Conservation (phyloP, 1,140 invertebrate genomes). For the Achatina immaculata region DNA sequence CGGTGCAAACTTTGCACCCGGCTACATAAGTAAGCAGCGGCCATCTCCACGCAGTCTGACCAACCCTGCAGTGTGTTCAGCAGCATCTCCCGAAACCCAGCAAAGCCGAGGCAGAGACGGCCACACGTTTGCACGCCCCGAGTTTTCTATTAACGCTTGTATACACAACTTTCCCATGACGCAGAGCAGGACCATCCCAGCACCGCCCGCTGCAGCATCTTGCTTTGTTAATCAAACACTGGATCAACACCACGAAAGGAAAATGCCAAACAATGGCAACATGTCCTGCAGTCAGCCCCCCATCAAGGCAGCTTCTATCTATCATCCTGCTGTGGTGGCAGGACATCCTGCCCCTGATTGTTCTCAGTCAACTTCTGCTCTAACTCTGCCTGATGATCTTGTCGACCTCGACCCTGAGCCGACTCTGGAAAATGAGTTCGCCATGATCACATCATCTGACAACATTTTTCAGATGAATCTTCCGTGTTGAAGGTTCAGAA, state of each 20-base stretch:
- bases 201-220: background rate
- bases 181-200: background rate
- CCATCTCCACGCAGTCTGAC: conserved; percentile 16
- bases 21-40: background rate
- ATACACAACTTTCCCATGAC: background rate
- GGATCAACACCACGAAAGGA: background rate
- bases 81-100: conserved; percentile 28
- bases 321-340: background rate
- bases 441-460: conserved; percentile 48
- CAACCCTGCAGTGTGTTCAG: conserved; percentile 26
- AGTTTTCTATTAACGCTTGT: background rate
- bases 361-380: background rate
- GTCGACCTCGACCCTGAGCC: conserved; percentile 49
- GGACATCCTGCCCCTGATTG: background rate
- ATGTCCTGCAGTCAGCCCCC: background rate
- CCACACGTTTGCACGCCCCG: background rate
- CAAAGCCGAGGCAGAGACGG: background rate
- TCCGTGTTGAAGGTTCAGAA: background rate
- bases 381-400: conserved; percentile 52
- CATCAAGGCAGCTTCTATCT: background rate
- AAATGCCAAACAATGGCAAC: background rate
- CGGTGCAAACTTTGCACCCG: background rate
- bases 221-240: background rate
- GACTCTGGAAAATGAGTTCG: conserved; percentile 55
- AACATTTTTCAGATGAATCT: conserved; percentile 54